Base-by-base conservation (phyloP, 2,797 vertebrate species). In the Micropoecilia bifurca region DNA sequence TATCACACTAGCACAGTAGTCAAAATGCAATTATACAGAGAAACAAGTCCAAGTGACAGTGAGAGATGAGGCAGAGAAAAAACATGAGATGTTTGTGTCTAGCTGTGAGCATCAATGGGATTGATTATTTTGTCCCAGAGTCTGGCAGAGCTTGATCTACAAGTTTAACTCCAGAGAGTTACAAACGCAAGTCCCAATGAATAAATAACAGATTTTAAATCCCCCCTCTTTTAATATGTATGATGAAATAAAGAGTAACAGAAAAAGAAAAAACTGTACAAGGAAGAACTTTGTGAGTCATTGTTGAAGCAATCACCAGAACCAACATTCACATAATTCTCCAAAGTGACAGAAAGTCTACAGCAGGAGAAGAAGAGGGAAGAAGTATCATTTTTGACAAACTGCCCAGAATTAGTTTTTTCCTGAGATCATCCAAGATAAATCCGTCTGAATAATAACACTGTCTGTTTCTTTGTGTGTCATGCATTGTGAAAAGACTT, bases 201-300 rank as follows among this genome's bases (percentile, higher is more conserved):
- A 93, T 88, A 90, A 88, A 90, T 92, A 92, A 94, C 83, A 83
- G 73, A 78, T 90, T 92, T 85, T 61, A 88, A 73, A 84, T 85
- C 73, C 84, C 76, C 90, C 90, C 74, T 8, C 20, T 22, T 89
- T 92, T 88, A 87, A 88, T 90, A 89, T 92, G 88, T 92, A 87
- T 88, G 76, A 91, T 88, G 86, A 85, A 91, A 90, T 71, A 75
- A 83, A 30, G 47, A 53, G 74, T 82, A 86, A 77, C 48, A 20
- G 61, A 77, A 75, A 87, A 85, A 33, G 33, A 85, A 55, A 87
- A 92, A 33, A 16, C 50, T 18, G 12, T 55, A 41, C 14, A 43
- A 6, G 10, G 14, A 48, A 53, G 8, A 53, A 36, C 25, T 74
- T 53, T 16, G 18, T 41, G 48, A 45, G 41, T 79, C 57, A 48